Evolutionary conservation across 2,797 vertebrate species (phyloP), one percentile per base, ranked within the genome.

Genomic region (Spondyliosoma cantharus): DNA sequence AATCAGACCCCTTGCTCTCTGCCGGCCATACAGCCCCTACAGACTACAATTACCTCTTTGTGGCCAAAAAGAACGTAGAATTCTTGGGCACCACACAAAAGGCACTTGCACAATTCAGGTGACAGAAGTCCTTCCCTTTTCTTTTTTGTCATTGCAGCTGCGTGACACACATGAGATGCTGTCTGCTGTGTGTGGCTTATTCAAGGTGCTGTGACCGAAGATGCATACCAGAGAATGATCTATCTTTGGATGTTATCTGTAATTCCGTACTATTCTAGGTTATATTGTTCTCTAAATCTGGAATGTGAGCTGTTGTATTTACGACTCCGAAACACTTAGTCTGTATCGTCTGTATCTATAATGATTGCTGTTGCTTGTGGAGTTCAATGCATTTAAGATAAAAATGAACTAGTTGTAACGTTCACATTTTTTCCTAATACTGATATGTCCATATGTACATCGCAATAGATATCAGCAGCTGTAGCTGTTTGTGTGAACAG

Each of bases 1-100:
- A 95, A 94, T 93, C 81, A 91, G 92, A 93, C 53, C 79, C 79
- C 88, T 56, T 45, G 80, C 80, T 85, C 80, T 89, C 87, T 61
- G 57, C 43, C 61, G 68, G 83, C 86, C 71, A 88, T 89, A 86
- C 92, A 93, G 85, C 82, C 88, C 82, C 84, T 37, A 50, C 78
- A 71, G 66, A 86, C 90, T 81, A 95, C 92, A 95, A 93, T 90
- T 84, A 86, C 76, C 84, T 80, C 93, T 93, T 94, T 94, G 93
- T 94, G 85, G 84, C 79, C 84, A 74, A 83, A 32, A 76, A 91
- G 90, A 91, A 87, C 63, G 50, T 74, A 82, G 82, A 93, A 94
- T 91, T 85, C 90, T 91, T 90, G 87, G 89, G 67, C 78, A 82
- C 24, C 2, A 72, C 82, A 91, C 89, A 83, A 92, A 92, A 87